A percentile compares a stretch with the other conserved stretches of the same genome.
These are phyloP conservation scores for Frankliniella intonsa DNA, from an alignment of 2,888 invertebrate genomes.

Conservation along the genomic window DNA sequence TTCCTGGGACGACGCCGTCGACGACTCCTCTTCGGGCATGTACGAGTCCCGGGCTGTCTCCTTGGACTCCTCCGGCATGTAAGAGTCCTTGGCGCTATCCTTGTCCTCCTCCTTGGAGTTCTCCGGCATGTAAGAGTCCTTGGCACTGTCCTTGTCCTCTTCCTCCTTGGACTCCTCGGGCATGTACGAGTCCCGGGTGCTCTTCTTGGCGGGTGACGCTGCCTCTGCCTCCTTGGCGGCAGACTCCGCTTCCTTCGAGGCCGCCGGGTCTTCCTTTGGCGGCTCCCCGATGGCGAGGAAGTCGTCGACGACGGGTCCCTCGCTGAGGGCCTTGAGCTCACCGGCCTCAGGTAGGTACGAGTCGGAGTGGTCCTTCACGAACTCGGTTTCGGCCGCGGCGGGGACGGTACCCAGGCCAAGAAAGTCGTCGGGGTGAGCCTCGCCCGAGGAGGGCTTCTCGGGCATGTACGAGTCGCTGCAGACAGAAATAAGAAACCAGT, in stretches of 20 bases:
- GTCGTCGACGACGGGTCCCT: background rate
- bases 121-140: background rate
- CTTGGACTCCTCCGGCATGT: background rate
- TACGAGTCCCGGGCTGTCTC: background rate
- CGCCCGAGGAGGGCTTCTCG: background rate
- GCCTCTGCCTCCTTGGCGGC: background rate
- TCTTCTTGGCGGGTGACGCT: background rate
- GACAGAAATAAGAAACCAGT: background rate
- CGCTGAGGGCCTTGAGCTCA: background rate
- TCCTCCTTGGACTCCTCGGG: background rate
- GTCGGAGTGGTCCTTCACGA: background rate
- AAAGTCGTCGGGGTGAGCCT: background rate
- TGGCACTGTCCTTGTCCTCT: background rate
- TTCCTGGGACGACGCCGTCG: background rate
- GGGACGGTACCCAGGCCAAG: background rate
- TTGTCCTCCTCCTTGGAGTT: background rate
- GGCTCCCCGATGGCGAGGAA: constrained; percentile 21
- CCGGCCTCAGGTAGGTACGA: constrained; percentile 1
- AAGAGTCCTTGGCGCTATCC: background rate
- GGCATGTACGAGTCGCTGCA: background rate
- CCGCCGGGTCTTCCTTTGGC: background rate
- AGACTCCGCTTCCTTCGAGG: background rate
- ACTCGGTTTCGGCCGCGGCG: background rate
- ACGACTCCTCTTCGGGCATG: background rate
- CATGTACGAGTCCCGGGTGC: too few species aligned